Percentiles rank a stretch among this genome's conserved stretches.
These are phyloP conservation scores for Delphinus delphis DNA, from an alignment of 2,113 vertebrate genomes.

Conservation along the genomic window DNA sequence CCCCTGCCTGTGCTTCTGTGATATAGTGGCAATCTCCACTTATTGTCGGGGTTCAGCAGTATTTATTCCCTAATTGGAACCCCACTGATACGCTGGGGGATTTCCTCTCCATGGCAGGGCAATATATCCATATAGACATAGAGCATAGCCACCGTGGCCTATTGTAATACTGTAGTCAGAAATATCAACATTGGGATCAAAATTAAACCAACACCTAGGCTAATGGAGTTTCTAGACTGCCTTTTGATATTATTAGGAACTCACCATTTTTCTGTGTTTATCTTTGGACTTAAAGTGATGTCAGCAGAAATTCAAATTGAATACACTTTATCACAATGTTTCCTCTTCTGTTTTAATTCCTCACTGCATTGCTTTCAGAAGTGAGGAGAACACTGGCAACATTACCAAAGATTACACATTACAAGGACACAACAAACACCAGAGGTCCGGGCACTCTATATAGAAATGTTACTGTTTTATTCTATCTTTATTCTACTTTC, in stretches of 20 bases:
- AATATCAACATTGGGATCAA: constrained; percentile 40
- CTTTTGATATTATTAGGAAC: constrained; percentile 23
- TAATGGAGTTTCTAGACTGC: background rate
- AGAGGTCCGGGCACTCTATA: background rate
- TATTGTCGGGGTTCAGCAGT: background rate
- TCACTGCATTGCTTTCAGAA: background rate
- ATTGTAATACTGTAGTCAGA: constrained; percentile 1
- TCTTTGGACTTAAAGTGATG: background rate
- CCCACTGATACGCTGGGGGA: background rate
- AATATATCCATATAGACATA: background rate
- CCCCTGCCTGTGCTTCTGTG: constrained; percentile 1
- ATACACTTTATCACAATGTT: background rate
- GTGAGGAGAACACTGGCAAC: background rate
- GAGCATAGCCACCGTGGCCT: background rate
- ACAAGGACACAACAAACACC: background rate
- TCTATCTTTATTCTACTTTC: background rate
- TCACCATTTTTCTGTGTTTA: background rate
- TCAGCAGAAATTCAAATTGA: background rate
- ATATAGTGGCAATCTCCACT: background rate
- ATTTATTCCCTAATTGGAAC: constrained; percentile 53
- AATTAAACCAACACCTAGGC: constrained; percentile 23
- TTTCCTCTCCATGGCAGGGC: constrained; percentile 7
- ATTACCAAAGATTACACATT: background rate
- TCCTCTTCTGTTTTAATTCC: background rate
- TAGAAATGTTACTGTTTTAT: background rate